Percentiles rank a stretch among this genome's conserved stretches.
phyloP scores from a whole-genome alignment of 2,888 invertebrate genomes.

The Volucella bombylans region DNA sequence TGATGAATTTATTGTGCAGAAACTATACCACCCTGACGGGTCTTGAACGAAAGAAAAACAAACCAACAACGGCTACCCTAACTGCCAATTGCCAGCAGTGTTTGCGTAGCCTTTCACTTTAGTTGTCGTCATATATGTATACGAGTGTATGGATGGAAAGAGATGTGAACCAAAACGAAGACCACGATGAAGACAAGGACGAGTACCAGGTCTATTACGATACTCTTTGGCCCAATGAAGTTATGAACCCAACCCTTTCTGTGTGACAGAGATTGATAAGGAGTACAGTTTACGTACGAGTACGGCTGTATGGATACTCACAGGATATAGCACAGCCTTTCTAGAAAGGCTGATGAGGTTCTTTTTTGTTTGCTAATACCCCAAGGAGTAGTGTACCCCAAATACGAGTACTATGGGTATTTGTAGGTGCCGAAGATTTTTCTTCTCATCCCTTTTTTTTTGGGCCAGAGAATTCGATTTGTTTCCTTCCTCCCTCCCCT shows the following conservation, averaged over 20 bases:
- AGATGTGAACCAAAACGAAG: too few relatives aligned
- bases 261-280: constrained; percentile 59
- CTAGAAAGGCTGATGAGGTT: constrained; percentile 10
- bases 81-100: too few relatives aligned
- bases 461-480: not conserved
- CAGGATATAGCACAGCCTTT: not conserved
- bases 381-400: constrained; percentile 11
- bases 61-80: constrained; percentile 2
- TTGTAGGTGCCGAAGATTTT: constrained; percentile 11
- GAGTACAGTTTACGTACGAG: constrained; percentile 15
- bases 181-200: too few relatives aligned
- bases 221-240: constrained; percentile 25
- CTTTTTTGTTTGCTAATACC: constrained; percentile 40
- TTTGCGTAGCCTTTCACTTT: not conserved
- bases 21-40: constrained; percentile 34
- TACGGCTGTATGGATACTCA: not conserved
- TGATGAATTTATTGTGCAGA: constrained; percentile 59
- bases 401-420: not conserved
- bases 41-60: constrained; percentile 28
- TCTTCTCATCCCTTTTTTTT: constrained; percentile 14
- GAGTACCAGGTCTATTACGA: not conserved
- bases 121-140: too few relatives aligned
- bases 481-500: not conserved
- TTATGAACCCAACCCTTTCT: constrained; percentile 57
- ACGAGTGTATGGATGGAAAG: too few relatives aligned